phyloP scores from a whole-genome alignment of 2,888 invertebrate species.

The Athalia cordata region DNA sequence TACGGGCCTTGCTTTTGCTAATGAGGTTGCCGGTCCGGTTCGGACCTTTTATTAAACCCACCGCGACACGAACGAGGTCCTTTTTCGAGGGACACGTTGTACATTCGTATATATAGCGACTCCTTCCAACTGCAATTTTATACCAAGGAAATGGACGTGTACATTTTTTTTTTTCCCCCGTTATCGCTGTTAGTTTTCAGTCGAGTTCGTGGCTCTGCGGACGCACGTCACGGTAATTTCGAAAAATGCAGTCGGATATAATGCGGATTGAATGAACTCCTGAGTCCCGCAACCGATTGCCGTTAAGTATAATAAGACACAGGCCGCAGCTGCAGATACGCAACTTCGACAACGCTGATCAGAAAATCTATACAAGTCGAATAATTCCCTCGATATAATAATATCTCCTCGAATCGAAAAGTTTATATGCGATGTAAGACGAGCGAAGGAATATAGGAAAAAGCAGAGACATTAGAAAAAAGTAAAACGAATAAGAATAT shows the following conservation, averaged over 20 bases:
- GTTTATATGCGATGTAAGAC: neutral
- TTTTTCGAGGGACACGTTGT: constrained; percentile 24
- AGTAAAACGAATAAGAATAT: neutral
- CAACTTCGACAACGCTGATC: neutral
- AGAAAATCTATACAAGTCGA: neutral
- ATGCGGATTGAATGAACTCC: neutral
- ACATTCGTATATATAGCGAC: neutral
- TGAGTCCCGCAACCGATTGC: constrained; percentile 12
- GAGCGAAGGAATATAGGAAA: neutral
- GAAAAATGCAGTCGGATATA: neutral
- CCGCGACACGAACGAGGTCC: neutral
- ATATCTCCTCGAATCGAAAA: neutral
- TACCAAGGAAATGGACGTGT: neutral
- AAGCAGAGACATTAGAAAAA: too few species aligned
- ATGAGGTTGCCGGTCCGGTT: constrained; percentile 51
- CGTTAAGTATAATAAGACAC: too few species aligned
- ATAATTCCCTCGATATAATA: neutral
- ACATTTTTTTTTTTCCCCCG: neutral
- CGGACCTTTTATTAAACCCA: constrained; percentile 40
- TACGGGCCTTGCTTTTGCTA: constrained; percentile 31
- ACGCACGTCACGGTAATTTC: too few species aligned
- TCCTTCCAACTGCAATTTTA: neutral
- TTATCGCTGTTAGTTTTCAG: neutral
- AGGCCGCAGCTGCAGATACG: too few species aligned
- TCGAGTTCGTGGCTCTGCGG: too few species aligned